These are phyloP conservation scores for Drosophila murphyi DNA, from an alignment of 1,140 invertebrate species.

Conservation along the genomic window DNA sequence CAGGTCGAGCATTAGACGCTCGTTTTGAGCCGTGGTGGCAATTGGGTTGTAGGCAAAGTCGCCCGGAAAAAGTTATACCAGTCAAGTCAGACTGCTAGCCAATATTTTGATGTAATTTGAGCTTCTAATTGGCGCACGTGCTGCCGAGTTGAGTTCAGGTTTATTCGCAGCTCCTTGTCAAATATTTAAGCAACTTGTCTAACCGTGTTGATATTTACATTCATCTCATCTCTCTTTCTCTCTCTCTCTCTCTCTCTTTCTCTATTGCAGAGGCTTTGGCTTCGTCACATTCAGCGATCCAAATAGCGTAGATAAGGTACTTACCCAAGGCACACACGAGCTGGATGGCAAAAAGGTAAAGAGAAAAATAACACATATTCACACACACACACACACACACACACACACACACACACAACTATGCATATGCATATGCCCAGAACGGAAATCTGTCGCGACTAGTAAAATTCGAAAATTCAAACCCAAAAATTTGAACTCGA, in stretches of 20 bases:
- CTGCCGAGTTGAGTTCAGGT: constrained; percentile 15
- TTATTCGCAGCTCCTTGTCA: constrained; percentile 45
- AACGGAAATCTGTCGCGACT: neutral
- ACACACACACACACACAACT: constrained; percentile 9
- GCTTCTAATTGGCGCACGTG: constrained; percentile 77
- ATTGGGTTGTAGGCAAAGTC: constrained; percentile 23
- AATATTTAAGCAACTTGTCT: constrained; percentile 74
- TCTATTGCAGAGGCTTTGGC: constrained; percentile 96
- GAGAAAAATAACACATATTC: neutral
- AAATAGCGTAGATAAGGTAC: constrained; percentile 96
- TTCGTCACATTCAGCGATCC: constrained; percentile 98
- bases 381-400: neutral
- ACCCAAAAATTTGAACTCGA: constrained; percentile 3
- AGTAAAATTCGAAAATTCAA: neutral
- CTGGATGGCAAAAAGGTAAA: constrained; percentile 97
- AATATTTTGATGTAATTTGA: constrained; percentile 84
- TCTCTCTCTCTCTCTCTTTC: constrained; percentile 35
- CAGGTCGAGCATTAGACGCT: constrained; percentile 55
- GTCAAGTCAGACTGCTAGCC: constrained; percentile 43
- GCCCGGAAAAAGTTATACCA: constrained; percentile 15
- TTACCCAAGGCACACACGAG: constrained; percentile 96
- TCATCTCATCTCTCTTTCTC: constrained; percentile 17
- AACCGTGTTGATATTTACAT: constrained; percentile 47
- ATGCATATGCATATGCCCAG: neutral
- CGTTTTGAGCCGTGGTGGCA: constrained; percentile 64